Conservation (phyloP, 2,797 vertebrate species). For the Scyliorhinus canicula region DNA sequence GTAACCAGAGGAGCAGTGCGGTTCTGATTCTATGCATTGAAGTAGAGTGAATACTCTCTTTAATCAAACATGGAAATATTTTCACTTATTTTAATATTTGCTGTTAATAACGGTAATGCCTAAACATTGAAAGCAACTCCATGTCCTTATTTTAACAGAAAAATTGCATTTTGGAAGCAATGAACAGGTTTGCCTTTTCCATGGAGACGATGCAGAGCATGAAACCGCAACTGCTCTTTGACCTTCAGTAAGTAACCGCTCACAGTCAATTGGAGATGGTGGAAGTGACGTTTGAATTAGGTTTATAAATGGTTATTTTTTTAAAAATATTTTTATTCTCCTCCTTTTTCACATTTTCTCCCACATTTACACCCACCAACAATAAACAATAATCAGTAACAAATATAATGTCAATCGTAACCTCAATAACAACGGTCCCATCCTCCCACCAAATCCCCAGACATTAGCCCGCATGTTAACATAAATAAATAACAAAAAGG, state of each 20-base stretch:
- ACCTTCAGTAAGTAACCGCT: conserved; percentile 59
- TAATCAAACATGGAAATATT: neutral
- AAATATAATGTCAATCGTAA: too few relatives aligned
- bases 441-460: too few relatives aligned
- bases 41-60: neutral
- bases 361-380: too few relatives aligned
- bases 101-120: neutral
- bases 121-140: neutral
- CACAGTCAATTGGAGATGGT: too few relatives aligned
- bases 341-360: too few relatives aligned
- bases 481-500: too few relatives aligned
- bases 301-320: neutral
- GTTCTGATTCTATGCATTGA: neutral
- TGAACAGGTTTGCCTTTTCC: conserved; percentile 59
- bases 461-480: too few relatives aligned
- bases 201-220: conserved; percentile 56
- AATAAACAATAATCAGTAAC: too few relatives aligned
- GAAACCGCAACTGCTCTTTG: conserved; percentile 59
- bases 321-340: too few relatives aligned
- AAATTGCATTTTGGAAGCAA: conserved; percentile 58
- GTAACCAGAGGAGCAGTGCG: neutral
- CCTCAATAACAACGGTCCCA: too few relatives aligned
- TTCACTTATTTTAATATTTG: neutral
- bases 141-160: conserved; percentile 51
- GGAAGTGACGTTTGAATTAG: too few relatives aligned